Evolutionary conservation across 2,113 vertebrate species (phyloP).

Genomic region (Cyprinodon tularosa): DNA sequence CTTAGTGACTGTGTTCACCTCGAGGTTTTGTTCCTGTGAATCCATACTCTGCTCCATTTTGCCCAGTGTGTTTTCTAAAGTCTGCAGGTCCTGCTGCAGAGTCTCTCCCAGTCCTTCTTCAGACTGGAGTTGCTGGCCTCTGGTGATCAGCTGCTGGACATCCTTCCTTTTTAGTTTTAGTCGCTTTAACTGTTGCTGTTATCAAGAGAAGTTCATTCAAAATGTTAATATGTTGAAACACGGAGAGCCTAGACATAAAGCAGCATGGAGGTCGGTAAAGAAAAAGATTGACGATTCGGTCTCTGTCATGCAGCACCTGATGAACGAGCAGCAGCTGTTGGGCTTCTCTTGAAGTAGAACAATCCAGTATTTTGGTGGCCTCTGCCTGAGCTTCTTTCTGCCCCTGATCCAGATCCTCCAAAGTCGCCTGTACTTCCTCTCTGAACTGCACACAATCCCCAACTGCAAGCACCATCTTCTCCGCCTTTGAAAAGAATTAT

Average conservation of each 20-base stretch:
- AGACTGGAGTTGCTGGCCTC: constrained; percentile 82
- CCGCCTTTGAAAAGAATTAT: constrained; percentile 77
- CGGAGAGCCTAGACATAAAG: neutral
- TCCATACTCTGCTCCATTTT: constrained; percentile 87
- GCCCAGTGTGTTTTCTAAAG: constrained; percentile 85
- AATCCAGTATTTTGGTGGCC: constrained; percentile 86
- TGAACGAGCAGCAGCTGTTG: constrained; percentile 88
- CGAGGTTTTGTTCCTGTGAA: constrained; percentile 88
- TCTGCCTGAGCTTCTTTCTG: constrained; percentile 88
- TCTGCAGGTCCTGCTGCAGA: constrained; percentile 85
- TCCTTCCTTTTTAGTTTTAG: constrained; percentile 86
- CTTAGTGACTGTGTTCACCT: constrained; percentile 75
- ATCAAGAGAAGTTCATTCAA: neutral
- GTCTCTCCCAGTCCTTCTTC: constrained; percentile 82
- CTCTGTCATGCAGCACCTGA: constrained; percentile 82
- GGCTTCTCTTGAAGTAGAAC: constrained; percentile 88
- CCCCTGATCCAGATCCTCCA: constrained; percentile 86
- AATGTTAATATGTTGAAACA: neutral
- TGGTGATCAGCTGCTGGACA: constrained; percentile 87
- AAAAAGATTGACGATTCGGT: accelerated
- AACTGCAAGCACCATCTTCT: constrained; percentile 87
- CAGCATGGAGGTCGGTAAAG: neutral
- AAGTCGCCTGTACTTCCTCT: constrained; percentile 85
- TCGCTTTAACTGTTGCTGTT: constrained; percentile 89
- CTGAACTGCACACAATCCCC: constrained; percentile 92